Base-by-base conservation (phyloP, 92 coral and sea anemone species). In the Phenganax marumi region DNA sequence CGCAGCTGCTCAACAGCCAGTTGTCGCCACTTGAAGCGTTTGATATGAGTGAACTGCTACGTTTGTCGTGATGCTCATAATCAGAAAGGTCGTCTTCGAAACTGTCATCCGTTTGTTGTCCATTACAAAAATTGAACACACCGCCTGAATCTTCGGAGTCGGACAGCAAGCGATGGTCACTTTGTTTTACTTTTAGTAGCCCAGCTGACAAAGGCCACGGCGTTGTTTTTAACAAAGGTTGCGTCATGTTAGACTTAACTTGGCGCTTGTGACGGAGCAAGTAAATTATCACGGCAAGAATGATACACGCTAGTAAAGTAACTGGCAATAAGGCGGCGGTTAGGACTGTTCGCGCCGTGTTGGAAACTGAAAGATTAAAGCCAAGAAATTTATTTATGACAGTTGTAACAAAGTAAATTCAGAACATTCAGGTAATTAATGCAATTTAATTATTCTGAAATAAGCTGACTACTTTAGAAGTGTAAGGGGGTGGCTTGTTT, bases 91-190 rank as follows among this genome's bases (percentile, higher is more conserved):
- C 81, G 7, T 76, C 81, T 10, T 9, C 52, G 14, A 62, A 55
- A 14, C 56, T 58, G 26, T 76, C 68, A 8, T 43, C 50, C 2
- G 62, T 47, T 13, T 56, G 68, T 2, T 76, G 81, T 12, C 68
- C 81, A 49, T 25, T 25, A 52, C 68, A 76, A 17, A 12, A 68
- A 19, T 54, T 25, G 0, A 54, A 1, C 8, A 56, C 52, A n/a
- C 68, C 68, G 11, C 81, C 81, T 0, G 81, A 76, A 14, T 76
- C 81, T 54, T 76, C 81, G 10, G 81, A 76, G 49, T 76, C 81
- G 10, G 81, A 76, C 16, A 54, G 54, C 2, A 76, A 24, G 52
- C 65, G 8, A 43, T 54, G 57, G 65, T 76, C 52, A 9, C 10
- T 76, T 50, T 68, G 73, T 62, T 55, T 76, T 21, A 54, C 52